A percentile compares a stretch with the other conserved stretches of the same genome.
Evolutionary conservation across 2,113 vertebrate species (phyloP).

Genomic region (Puma concolor): DNA sequence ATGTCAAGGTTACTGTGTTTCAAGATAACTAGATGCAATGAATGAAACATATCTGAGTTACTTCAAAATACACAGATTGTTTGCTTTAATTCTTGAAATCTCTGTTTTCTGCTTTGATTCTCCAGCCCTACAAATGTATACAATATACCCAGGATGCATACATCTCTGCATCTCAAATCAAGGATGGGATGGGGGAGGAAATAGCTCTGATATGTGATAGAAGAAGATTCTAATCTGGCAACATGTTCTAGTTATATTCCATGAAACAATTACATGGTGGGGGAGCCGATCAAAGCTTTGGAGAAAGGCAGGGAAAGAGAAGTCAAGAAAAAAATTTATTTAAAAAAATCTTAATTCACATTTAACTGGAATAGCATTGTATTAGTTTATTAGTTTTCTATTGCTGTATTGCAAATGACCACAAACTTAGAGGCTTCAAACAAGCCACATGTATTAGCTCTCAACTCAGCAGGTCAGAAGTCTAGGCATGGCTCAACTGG

Average conservation of each 20-base stretch:
- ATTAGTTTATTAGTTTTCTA: slow-evolving; percentile 7
- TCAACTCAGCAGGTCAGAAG: not conserved
- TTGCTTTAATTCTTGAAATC: slow-evolving; percentile 66
- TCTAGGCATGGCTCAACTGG: not conserved
- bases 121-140: slow-evolving; percentile 17
- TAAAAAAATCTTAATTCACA: not conserved
- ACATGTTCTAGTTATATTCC: slow-evolving; percentile 55
- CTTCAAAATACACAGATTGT: slow-evolving; percentile 65
- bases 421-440: not conserved
- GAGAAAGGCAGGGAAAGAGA: not conserved
- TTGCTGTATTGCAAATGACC: not conserved
- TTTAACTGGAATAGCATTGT: not conserved
- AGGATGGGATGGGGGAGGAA: not conserved
- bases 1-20: slow-evolving; percentile 54
- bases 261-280: slow-evolving; percentile 40
- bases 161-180: slow-evolving; percentile 51
- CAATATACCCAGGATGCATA: slow-evolving; percentile 42
- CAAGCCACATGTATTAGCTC: not conserved
- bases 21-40: slow-evolving; percentile 61
- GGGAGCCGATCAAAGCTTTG: slow-evolving; percentile 32
- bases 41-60: slow-evolving; percentile 57
- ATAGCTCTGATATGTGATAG: not conserved
- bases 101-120: slow-evolving; percentile 62
- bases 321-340: not conserved
- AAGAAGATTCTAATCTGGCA: slow-evolving; percentile 57